Evolutionary conservation across 1,140 invertebrate genomes (phyloP), one percentile per base, ranked within the genome.

Genomic region (Meloidogyne hapla): DNA sequence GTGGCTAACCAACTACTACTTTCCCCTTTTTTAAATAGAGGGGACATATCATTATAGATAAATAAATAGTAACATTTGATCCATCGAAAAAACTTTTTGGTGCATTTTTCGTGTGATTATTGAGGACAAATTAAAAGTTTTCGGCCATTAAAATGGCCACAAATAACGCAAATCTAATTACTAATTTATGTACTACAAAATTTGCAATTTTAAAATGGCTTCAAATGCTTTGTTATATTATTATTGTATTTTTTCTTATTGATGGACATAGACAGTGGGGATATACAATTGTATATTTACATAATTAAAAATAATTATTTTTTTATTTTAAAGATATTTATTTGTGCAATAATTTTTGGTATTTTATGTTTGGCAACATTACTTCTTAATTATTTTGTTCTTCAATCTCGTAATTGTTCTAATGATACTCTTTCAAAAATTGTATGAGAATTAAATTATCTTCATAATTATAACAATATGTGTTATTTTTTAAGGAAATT

Each of bases 181-280:
- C 45, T 18, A 65, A 73, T 33, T 77, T 65, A 62, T 79, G 78
- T 33, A 79, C 77, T 9, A 77, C 56, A 45, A 77, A 74, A 67
- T 67, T 79, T 42, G 77, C 77, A 56, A 79, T 81, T 40, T 45
- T 79, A 28, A 79, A 79, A 42, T 77, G 78, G 67, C 67, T 80
- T 40, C 79, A 80, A 76, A 45, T 80, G 61, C 64, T 82, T 66
- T 83, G 81, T 42, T 76, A 62, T 64, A 28, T 82, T 13, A 63
- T 82, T 25, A 66, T 80, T 26, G 62, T 83, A 13, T 61, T 82
- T 28, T 83, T 82, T 56, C 68, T 82, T 18, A 78, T 80, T 62
- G 81, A 82, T 65, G 81, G 81, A 23, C 68, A 45, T 18, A 33
- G 45, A n/a, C 81, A 83, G 72, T 82, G 82, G 81, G 56, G 48